Evolutionary conservation across 1,140 invertebrate species (phyloP).

Genomic region (Trialeurodes vaporariorum): DNA sequence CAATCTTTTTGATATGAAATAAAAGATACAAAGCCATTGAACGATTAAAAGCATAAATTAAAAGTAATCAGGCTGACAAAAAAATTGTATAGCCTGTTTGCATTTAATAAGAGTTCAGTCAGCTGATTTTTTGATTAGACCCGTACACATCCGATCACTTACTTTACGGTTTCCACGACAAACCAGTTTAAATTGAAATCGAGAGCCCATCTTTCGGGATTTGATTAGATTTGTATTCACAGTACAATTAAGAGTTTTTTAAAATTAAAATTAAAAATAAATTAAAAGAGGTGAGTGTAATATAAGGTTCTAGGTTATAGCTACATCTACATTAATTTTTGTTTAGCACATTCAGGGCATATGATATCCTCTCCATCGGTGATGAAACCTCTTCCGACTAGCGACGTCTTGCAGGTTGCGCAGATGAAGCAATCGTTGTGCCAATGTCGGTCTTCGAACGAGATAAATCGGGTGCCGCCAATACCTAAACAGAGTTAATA

Average conservation of each 20-base stretch:
- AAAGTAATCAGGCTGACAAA: no score
- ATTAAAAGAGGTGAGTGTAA: background rate
- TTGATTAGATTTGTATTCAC: no score
- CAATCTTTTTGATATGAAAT: no score
- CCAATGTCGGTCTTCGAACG: slow-evolving; percentile 99
- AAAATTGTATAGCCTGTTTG: background rate
- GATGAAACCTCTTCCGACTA: slow-evolving; percentile 98
- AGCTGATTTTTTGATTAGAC: background rate
- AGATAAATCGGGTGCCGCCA: slow-evolving; percentile 97
- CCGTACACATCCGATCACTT: no score
- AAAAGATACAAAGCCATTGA: no score
- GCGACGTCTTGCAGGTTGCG: slow-evolving; percentile 82
- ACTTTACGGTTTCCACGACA: no score
- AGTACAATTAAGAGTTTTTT: background rate
- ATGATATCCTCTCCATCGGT: slow-evolving; percentile 94
- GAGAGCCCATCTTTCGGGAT: no score
- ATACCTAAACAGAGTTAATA: slow-evolving; percentile 82
- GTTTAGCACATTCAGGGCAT: slow-evolving; percentile 97
- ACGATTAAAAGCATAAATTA: no score
- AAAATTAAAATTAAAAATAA: background rate
- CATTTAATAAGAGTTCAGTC: background rate
- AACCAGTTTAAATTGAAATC: no score
- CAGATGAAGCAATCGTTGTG: slow-evolving; percentile 99
- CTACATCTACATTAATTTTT: slow-evolving; percentile 66
- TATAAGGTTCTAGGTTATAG: background rate